Evolutionary conservation across 2,888 invertebrate genomes (phyloP), one percentile per base, ranked within the genome.

Genomic region (Melangyna quadrimaculata): DNA sequence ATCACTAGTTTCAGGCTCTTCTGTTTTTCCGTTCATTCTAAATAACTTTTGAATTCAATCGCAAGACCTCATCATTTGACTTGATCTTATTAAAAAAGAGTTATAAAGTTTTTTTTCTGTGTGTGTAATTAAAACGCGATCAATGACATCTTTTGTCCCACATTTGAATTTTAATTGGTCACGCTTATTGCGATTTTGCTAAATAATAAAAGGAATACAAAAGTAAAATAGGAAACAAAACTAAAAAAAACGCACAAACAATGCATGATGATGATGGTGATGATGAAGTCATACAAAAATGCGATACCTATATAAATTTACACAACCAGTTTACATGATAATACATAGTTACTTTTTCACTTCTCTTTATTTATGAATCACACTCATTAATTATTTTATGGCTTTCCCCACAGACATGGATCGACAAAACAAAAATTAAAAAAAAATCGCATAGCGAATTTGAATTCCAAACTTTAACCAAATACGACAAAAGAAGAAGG

Each of bases 321-420:
- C 59, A 75, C 74, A 70, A 79, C 75, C 79, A 69, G 79, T 79
- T 75, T 55, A 67, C 45, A 72, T 71, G 59, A 78, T 35, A 71
- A 53, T n/a, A n/a, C n/a, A n/a, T 74, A 45, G 27, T 43, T 61
- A 51, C 32, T 67, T 37, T 59, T 48, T 19, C 10, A 29, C 51
- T 55, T 59, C 32, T 73, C 27, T 53, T 17, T 75, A n/a, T 4
- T n/a, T 53, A 53, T 84, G 84, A 84, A 71, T 84, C 79, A 84
- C 10, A 14, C 61, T 43, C 43, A 32, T 32, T 77, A 48, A 57
- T n/a, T 48, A 71, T 65, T 27, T 72, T 73, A 79, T 84, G 79
- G 84, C 84, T 84, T 84, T 84, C 84, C 84, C 84, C 84, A 84
- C 84, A 79, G 55, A 67, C 57, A 78, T 63, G 27, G 27, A 78